Conservation (phyloP, 2,113 vertebrate species). For the Psophia crepitans region DNA sequence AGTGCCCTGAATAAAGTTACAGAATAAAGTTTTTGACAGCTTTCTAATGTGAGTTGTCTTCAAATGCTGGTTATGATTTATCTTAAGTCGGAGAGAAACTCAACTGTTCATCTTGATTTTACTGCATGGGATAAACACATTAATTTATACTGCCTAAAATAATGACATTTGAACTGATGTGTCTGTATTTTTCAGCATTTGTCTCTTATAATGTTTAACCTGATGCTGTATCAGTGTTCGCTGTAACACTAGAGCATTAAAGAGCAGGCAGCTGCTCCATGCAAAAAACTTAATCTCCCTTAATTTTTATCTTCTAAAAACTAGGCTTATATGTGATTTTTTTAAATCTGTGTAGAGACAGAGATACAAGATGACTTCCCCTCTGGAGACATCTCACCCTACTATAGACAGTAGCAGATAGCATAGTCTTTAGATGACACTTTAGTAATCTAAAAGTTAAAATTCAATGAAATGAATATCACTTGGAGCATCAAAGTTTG, state of each 20-base stretch:
- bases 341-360: neutral
- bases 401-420: neutral
- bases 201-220: neutral
- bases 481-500: neutral
- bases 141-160: neutral
- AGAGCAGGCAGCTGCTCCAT: neutral
- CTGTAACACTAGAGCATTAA: neutral
- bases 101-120: neutral
- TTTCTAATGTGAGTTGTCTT: neutral
- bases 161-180: neutral
- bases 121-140: neutral
- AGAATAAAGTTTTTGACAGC: neutral
- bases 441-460: neutral
- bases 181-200: neutral
- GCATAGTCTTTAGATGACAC: neutral
- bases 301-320: neutral
- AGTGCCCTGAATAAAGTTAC: neutral
- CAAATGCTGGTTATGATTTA: neutral
- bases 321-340: neutral
- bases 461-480: neutral
- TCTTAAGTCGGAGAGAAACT: neutral
- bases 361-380: neutral
- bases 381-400: neutral
- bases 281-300: neutral
- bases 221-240: neutral